Evolutionary conservation across 2,888 invertebrate genomes (phyloP), one percentile per base, ranked within the genome.

Genomic region (Cephus spinipes): DNA sequence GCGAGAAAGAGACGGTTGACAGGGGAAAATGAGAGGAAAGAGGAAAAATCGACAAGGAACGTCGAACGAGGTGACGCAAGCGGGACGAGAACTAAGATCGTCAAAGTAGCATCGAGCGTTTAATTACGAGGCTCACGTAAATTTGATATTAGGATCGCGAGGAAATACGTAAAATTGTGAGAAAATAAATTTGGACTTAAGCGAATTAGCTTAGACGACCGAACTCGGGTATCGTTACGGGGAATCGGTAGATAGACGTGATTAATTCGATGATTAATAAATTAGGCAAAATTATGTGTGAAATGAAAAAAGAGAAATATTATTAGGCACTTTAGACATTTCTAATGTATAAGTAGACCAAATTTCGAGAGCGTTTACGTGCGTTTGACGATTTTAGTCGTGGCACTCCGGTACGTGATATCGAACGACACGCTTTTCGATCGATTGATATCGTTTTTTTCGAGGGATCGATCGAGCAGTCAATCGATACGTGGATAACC

Each of bases 301-400:
- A 78, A 71, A 11, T 12, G 12, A 35, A 76, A 30, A n/a, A 30
- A 71, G 30, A 33, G 12, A 71, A 71, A 32, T 71, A 31, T 33
- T 71, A 71, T 71, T 71, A 73, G 77, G 80, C 77, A 69, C 68
- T 40, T 68, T 77, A 71, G 78, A 74, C 80, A 73, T 76, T 76
- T 78, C 75, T 78, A 78, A 80, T 79, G 74, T 77, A 69, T 80
- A 83, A 79, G 80, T 83, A 80, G 82, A 77, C 79, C 77, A 77
- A 76, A 82, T 80, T 81, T 75, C 68, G 76, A 74, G 74, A 75
- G 74, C 81, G 36, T 74, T 74, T n/a, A 74, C 33, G 30, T 32
- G 33, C 68, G 69, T 76, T 82, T 76, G 76, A 78, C 77, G 76
- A 76, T 80, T 81, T 79, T 80, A 76, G 80, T 77, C 33, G 34